Evolutionary conservation across 1,140 invertebrate species (phyloP), one percentile per base, ranked within the genome.

Genomic region (Drosophila murphyi): DNA sequence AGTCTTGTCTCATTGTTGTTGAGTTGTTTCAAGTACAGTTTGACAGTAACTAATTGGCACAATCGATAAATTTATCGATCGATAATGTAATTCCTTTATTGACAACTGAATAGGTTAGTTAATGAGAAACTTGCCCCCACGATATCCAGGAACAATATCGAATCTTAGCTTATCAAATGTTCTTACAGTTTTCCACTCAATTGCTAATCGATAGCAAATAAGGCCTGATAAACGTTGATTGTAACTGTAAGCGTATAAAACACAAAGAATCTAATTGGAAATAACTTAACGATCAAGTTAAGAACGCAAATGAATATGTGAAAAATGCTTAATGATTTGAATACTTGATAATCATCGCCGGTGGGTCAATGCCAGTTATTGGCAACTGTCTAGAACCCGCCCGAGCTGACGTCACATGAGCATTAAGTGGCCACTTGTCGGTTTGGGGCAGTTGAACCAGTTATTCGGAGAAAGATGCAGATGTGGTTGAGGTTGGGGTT

Each of bases 351-450:
- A 20, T 20, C 20, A 20, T 28, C 8, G 32, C 47, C 12, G 3
- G 51, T 45, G 50, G 71, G 71, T 73, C 71, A 73, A 69, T 73
- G 64, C 50, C 65, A 62, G 57, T 56, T 54, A 47, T 12, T 59
- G 63, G 54, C 47, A 28, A 35, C 6, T 56, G 37, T 52, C 20
- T 54, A 73, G 71, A 73, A 73, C 41, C 39, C 41, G 28, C 34
- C 20, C 41, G 34, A 56, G 37, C 41, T 69, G 71, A 73, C 71
- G 56, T 73, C 64, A 73, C 64, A 73, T 52, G 28, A 43, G 20
- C 54, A 56, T 52, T 34, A 50, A 35, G 45, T n/a, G 20, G 52
- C 52, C 52, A 37, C 32, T 31, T 48, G 29, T 5, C 3, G 48
- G 41, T 20, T 10, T 35, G 8, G 4, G 50, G n/a, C 37, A 47